phyloP scores from a whole-genome alignment of 2,888 invertebrate genomes.

The Erebia aethiops region DNA sequence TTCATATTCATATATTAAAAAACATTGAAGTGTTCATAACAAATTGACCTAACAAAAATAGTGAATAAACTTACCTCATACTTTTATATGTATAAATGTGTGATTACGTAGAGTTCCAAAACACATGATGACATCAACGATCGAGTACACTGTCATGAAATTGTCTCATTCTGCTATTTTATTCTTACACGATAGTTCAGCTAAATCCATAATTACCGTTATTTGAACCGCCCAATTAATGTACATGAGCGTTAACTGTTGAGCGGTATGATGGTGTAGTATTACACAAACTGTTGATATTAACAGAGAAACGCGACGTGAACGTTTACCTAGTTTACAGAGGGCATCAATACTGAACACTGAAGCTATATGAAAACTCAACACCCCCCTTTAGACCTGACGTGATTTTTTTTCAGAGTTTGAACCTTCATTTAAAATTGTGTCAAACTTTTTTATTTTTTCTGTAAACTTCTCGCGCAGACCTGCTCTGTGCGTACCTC shows the following conservation, averaged over 20 bases:
- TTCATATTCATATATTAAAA: too few species aligned
- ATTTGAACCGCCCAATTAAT: background rate
- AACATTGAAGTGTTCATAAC: too few species aligned
- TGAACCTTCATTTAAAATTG: too few species aligned
- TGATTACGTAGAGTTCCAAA: background rate
- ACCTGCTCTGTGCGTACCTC: too few species aligned
- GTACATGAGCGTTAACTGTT: background rate
- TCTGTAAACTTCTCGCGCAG: too few species aligned
- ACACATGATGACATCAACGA: background rate
- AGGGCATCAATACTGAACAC: constrained; percentile 14
- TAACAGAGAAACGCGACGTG: constrained; percentile 5
- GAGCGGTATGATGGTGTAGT: background rate
- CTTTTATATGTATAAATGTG: background rate
- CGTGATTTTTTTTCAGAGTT: background rate
- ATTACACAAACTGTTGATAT: background rate
- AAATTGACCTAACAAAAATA: too few species aligned
- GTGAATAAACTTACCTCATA: background rate
- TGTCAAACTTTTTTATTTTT: too few species aligned
- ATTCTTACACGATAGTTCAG: too few species aligned
- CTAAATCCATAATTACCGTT: too few species aligned
- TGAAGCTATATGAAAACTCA: constrained; percentile 23
- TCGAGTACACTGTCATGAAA: background rate
- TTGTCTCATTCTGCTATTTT: too few species aligned
- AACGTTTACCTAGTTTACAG: constrained; percentile 21
- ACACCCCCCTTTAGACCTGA: background rate